phyloP scores from a whole-genome alignment of 2,888 invertebrate genomes.

The Cancer borealis region DNA sequence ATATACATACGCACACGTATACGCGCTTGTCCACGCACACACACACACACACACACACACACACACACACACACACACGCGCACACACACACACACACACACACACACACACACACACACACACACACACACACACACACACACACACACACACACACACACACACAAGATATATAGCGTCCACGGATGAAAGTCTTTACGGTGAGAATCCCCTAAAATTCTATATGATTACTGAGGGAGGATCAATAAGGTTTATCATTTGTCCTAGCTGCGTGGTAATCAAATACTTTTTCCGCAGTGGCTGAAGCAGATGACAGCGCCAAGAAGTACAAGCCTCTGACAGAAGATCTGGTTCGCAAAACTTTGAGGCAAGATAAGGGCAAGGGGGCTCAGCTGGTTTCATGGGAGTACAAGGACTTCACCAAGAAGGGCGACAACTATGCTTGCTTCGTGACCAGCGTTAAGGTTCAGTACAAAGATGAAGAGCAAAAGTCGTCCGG shows the following conservation, averaged over 20 bases:
- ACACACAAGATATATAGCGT: not conserved
- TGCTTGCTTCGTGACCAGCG: slow-evolving; percentile 59
- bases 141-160: too few species aligned
- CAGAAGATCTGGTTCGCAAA: slow-evolving; percentile 22
- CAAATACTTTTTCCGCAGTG: not conserved
- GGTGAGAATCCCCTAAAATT: not conserved
- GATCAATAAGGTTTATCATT: not conserved
- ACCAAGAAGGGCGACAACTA: slow-evolving; percentile 68
- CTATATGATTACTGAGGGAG: not conserved
- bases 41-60: too few species aligned
- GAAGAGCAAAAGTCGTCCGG: not conserved
- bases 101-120: too few species aligned
- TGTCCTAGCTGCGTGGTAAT: not conserved
- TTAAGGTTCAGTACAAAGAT: slow-evolving; percentile 51
- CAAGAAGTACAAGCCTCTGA: slow-evolving; percentile 26
- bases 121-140: too few species aligned
- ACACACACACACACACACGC: too few species aligned
- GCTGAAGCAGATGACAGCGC: not conserved
- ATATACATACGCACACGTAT: too few species aligned
- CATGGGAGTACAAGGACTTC: slow-evolving; percentile 58
- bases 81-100: too few species aligned
- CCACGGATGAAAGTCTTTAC: not conserved
- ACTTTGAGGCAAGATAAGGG: slow-evolving; percentile 54
- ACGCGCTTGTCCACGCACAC: too few species aligned
- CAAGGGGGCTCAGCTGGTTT: not conserved